These are phyloP conservation scores for Serranus cabrilla DNA, from an alignment of 2,797 vertebrate genomes.

Conservation along the genomic window DNA sequence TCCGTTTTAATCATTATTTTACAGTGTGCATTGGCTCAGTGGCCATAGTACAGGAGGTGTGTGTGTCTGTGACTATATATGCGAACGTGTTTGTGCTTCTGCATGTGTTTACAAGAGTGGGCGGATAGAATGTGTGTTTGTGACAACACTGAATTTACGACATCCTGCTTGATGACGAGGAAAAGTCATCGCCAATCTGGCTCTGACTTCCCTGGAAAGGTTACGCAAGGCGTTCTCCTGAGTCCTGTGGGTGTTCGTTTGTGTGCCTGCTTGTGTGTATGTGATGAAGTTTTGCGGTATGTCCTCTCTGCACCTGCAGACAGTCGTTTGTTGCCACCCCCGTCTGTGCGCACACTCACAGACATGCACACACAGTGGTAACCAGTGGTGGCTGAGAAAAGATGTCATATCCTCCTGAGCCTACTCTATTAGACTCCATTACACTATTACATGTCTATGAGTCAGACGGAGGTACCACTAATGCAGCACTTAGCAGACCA, in stretches of 20 bases:
- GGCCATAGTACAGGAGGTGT: neutral
- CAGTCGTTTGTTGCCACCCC: conserved; percentile 59
- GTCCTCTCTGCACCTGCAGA: conserved; percentile 68
- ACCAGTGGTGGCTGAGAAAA: conserved; percentile 63
- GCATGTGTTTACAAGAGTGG: conserved; percentile 53
- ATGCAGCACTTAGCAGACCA: conserved; percentile 73
- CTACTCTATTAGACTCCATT: conserved; percentile 62
- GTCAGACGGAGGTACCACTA: conserved; percentile 73
- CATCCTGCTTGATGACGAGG: conserved; percentile 64
- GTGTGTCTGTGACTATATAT: conserved; percentile 6
- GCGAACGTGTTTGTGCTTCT: conserved; percentile 39
- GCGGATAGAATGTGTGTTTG: conserved; percentile 53
- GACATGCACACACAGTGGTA: conserved; percentile 51
- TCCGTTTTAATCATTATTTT: neutral
- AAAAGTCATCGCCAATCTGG: conserved; percentile 49
- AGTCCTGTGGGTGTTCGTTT: conserved; percentile 24
- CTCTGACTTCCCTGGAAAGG: conserved; percentile 19
- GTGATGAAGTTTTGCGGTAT: conserved; percentile 49
- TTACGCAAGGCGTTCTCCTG: conserved; percentile 43
- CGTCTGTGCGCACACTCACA: conserved; percentile 22
- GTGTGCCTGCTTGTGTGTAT: conserved; percentile 49
- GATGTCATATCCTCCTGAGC: conserved; percentile 73
- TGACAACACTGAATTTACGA: conserved; percentile 59
- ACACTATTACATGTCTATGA: conserved; percentile 69
- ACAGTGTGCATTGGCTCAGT: neutral